Conservation (phyloP, 2,113 vertebrate species). For the Ameiurus melas region DNA sequence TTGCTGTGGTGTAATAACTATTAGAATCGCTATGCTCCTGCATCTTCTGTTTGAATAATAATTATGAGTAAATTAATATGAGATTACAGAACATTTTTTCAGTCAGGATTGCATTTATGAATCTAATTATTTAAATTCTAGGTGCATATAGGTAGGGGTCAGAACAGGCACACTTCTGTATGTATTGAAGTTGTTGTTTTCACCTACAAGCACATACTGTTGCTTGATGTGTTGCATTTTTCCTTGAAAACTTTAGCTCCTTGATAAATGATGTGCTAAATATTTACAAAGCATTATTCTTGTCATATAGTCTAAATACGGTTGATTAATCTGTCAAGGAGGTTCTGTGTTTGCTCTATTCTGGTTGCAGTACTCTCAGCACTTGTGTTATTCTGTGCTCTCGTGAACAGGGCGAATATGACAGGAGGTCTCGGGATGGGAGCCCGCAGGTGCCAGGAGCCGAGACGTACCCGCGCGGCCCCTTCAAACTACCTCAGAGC, state of each 20-base stretch:
- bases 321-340: conserved; percentile 21
- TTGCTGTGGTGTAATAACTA: background rate
- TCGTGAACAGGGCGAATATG: conserved; percentile 84
- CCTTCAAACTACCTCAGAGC: conserved; percentile 93
- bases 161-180: background rate
- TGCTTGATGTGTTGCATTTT: conserved; percentile 10
- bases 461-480: conserved; percentile 89
- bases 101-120: background rate
- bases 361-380: background rate
- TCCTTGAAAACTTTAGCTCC: background rate
- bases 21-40: background rate
- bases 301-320: conserved; percentile 49
- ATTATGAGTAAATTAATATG: background rate
- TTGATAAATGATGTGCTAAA: conserved; percentile 55
- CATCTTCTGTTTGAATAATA: background rate
- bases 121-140: background rate
- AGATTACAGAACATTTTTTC: background rate
- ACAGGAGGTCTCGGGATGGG: conserved; percentile 82
- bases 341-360: background rate
- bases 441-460: conserved; percentile 84
- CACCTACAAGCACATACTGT: background rate
- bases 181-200: background rate
- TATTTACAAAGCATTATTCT: conserved; percentile 53
- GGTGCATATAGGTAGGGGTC: background rate
- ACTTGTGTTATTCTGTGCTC: background rate